Base-by-base conservation (phyloP, 2,888 invertebrate genomes). In the Creontiades dilutus region DNA sequence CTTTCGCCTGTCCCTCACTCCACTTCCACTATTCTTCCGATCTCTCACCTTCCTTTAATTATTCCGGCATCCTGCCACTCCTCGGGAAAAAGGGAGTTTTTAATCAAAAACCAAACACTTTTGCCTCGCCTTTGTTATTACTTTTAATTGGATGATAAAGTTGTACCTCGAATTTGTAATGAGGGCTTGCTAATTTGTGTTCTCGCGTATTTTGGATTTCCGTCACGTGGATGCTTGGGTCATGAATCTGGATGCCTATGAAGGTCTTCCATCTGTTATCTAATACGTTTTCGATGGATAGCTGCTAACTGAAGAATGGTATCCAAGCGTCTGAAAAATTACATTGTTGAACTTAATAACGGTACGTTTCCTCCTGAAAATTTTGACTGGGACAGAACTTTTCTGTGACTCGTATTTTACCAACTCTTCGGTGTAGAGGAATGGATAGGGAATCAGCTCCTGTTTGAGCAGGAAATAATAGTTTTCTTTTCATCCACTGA, bases 121-220 rank as follows among this genome's bases (percentile, higher is more conserved):
- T 52, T 52, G 37, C 78, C 47, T 46, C 48, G 48, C 27, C 52
- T 23, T 82, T 82, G 55, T 82, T 82, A 52, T 82, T 13, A 47
- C 52, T 82, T 82, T 82, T 82, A 82, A 82, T 82, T 82, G 82
- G 82, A 82, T 52, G 52, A 82, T 82, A 82, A 82, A 82, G 82
- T 82, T 82, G 82, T 82, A 52, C 82, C 14, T 48, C 52, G 82
- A 82, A 82, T 82, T 47, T 82, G 82, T 52, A 82, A 82, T 82
- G 46, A 80, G 47, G 16, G 23, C 68, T 68, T 68, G 37, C 78
- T 47, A 80, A 80, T 80, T 80, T 80, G 47, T 80, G 37, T 80
- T 19, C 78, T 37, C 47, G 16, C 37, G 37, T 37, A 80, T 80
- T 47, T 7, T 4, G 46, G 78, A 80, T 47, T 37, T 37, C 78